phyloP scores from a whole-genome alignment of 2,888 invertebrate species.

The Corythucha ciliata region DNA sequence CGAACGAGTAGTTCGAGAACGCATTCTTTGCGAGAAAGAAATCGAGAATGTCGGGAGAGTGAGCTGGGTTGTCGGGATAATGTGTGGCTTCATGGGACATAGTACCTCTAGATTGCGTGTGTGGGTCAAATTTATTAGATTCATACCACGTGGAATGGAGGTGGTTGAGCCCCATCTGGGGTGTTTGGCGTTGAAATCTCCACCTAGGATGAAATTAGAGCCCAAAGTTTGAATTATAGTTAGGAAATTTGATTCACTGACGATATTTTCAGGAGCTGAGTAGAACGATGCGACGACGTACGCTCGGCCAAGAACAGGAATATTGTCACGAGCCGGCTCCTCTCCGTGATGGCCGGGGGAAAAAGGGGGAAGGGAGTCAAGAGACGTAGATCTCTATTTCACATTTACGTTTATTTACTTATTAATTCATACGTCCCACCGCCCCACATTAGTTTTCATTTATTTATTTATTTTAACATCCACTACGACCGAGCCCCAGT shows the following conservation, averaged over 20 bases:
- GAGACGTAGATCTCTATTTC: too few species aligned
- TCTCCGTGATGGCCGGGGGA: too few species aligned
- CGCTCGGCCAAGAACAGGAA: background rate
- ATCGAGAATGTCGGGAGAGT: background rate
- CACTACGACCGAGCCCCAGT: too few species aligned
- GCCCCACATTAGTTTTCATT: too few species aligned
- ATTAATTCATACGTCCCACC: too few species aligned
- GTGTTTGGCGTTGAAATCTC: constrained; percentile 16
- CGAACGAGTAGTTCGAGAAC: background rate
- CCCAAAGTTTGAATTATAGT: background rate
- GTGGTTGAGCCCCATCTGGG: constrained; percentile 11
- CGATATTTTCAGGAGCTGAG: constrained; percentile 11
- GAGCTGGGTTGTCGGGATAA: background rate
- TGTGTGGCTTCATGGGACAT: background rate
- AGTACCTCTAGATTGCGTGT: constrained; percentile 2
- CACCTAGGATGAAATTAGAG: constrained; percentile 3
- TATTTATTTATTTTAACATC: too few species aligned
- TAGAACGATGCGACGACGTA: constrained; percentile 11
- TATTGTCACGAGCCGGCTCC: too few species aligned
- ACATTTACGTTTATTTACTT: too few species aligned
- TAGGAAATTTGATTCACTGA: constrained; percentile 1
- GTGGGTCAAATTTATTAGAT: background rate
- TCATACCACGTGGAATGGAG: constrained; percentile 3
- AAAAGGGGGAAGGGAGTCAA: too few species aligned
- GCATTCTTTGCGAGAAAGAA: constrained; percentile 8